Base-by-base conservation (phyloP, 2,113 vertebrate species). In the Delphinus delphis region DNA sequence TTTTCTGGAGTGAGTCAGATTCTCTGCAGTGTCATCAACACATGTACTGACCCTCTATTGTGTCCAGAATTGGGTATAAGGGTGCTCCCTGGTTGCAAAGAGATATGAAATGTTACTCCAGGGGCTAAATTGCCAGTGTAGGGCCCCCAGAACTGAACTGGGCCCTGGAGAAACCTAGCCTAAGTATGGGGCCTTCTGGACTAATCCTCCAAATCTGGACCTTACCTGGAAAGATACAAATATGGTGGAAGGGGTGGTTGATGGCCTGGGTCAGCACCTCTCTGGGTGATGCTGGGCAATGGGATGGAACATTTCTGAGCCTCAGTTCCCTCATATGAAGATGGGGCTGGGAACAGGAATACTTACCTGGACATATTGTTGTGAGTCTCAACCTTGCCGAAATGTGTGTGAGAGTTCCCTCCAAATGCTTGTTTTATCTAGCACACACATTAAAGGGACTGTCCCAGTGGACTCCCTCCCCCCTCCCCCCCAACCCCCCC, bases 401-500 rank as follows among this genome's bases (percentile, higher is more conserved):
- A 28, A 38, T 20, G 26, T 13, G 18, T 58, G 31, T 62, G 31
- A 31, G 50, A 80, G 36, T 6, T 25, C 28, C 2, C 41, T 33
- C 53, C 26, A 20, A 15, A 14, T 10, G 5, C 53, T 74, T 4
- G 5, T 1, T 38, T 17, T 36, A 6, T 36, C 63, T 0, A 0
- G 6, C 38, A 8, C 6, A n/a, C 3, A 1, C 26, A 23, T 38
- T 31, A 20, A 28, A 28, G 50, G 15, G 36, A 26, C 0, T 5
- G 5, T 38, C 88, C 23, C 28, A 2, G 20, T 31, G 25, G 12
- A 6, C n/a, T 26, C 3, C 20, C 55, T 41, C 1, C 41, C 41
- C 41, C 41, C 6, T 0, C 23, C 12, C 3, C 38, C 8, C 44
- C 44, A 2, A 41, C 41, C 41, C 41, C 6, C 41, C 44, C 11